Percentiles rank a stretch among this genome's conserved stretches.
These are phyloP conservation scores for Halictus ligatus DNA, from an alignment of 2,888 invertebrate species.

Conservation along the genomic window DNA sequence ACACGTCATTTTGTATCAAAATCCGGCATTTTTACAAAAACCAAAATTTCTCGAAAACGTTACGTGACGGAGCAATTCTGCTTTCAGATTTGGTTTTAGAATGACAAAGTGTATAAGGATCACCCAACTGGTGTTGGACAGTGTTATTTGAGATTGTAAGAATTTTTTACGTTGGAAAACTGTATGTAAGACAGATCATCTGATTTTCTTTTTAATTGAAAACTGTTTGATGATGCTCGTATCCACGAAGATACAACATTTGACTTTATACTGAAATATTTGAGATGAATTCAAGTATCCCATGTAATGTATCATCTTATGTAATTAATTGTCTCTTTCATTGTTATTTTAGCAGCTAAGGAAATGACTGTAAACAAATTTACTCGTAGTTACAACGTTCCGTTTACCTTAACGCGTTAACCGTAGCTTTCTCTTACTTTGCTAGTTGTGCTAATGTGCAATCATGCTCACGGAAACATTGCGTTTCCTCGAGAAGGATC, in stretches of 20 bases:
- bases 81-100: no score
- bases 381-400: slow-evolving; percentile 25
- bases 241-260: background rate
- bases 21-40: no score
- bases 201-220: background rate
- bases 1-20: no score
- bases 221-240: background rate
- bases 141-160: background rate
- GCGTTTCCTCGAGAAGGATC: background rate
- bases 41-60: no score
- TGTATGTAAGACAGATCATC: background rate
- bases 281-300: background rate
- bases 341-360: background rate
- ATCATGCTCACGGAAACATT: background rate
- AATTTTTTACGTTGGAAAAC: background rate
- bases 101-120: no score
- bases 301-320: background rate
- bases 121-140: no score
- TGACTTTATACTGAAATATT: background rate
- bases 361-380: slow-evolving; percentile 8
- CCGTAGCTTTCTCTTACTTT: background rate
- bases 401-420: background rate
- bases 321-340: slow-evolving; percentile 17
- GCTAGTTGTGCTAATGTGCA: background rate
- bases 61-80: no score